phyloP scores from a whole-genome alignment of 2,888 invertebrate genomes.

The Lasioglossum calceatum region DNA sequence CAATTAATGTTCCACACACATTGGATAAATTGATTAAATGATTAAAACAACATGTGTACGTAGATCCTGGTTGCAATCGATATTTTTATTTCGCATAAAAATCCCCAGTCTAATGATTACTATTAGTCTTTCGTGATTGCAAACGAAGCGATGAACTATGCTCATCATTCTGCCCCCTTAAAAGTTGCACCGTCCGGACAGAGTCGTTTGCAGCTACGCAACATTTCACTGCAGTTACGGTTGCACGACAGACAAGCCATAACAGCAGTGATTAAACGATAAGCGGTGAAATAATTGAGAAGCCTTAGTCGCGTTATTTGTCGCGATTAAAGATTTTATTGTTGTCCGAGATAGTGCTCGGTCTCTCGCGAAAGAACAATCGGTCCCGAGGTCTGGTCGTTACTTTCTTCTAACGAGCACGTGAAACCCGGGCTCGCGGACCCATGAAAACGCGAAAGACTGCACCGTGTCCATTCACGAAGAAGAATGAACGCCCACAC shows the following conservation, averaged over 20 bases:
- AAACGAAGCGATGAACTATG: no score
- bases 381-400: slow-evolving; percentile 20
- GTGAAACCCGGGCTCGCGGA: slow-evolving; percentile 37
- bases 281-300: background rate
- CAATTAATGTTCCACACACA: no score
- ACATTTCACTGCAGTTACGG: background rate
- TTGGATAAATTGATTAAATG: no score
- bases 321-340: slow-evolving; percentile 29
- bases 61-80: no score
- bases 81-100: no score
- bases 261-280: background rate
- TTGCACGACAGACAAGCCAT: background rate
- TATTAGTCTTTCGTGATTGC: no score
- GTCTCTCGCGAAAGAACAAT: slow-evolving; percentile 37
- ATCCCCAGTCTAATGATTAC: no score
- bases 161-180: no score
- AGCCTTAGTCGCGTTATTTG: background rate
- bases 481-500: slow-evolving; percentile 61
- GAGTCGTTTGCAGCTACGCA: background rate
- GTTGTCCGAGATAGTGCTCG: slow-evolving; percentile 22
- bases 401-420: slow-evolving; percentile 44
- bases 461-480: slow-evolving; percentile 55
- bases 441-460: slow-evolving; percentile 49
- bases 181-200: no score
- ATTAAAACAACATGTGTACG: no score